Base-by-base conservation (phyloP, 2,797 vertebrate species). In the Dermochelys coriacea region DNA sequence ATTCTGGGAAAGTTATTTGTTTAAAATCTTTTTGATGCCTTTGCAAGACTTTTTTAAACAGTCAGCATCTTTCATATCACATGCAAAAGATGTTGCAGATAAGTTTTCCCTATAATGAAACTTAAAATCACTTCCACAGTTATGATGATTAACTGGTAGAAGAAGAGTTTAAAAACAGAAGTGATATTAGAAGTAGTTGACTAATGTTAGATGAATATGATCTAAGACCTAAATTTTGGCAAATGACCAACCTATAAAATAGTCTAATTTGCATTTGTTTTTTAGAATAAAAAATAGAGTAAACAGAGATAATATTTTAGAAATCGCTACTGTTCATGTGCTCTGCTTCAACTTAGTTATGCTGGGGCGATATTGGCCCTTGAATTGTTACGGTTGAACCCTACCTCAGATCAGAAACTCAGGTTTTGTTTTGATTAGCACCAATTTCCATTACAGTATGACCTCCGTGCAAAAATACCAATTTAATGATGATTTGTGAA, bases 371-470 rank as follows among this genome's bases (percentile, higher is more conserved):
- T 81, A 31, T 0, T 0, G 31, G 8, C 41, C 19, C 12, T 15
- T 80, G 57, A 52, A 34, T 34, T 90, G 78, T 15, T 34, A 45
- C 50, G 51, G 21, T 31, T 89, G 74, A 82, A 34, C 23, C 37
- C 79, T 47, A 59, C 81, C 45, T 86, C 0, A 0, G 29, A 16
- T 55, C 34, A 31, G 0, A 1, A 25, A 16, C 91, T 83, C 25
- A 89, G 49, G 41, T 71, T 92, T 23, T 27, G 25, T 27, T 45
- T 75, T 68, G 37, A 19, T 71, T 34, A 64, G n/a, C 21, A 3
- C 52, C 16, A 4, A 64, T 55, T 23, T 54, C 21, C 49, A 0
- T 8, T 87, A 18, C n/a, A 68, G 8, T 45, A 25, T 37, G 83
- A 27, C 0, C 47, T 11, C 15, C 21, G 2, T 87, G 54, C 12